Percentiles rank a stretch among this genome's conserved stretches.
phyloP scores from a whole-genome alignment of 1,140 invertebrate species.

The Microplitis mediator region DNA sequence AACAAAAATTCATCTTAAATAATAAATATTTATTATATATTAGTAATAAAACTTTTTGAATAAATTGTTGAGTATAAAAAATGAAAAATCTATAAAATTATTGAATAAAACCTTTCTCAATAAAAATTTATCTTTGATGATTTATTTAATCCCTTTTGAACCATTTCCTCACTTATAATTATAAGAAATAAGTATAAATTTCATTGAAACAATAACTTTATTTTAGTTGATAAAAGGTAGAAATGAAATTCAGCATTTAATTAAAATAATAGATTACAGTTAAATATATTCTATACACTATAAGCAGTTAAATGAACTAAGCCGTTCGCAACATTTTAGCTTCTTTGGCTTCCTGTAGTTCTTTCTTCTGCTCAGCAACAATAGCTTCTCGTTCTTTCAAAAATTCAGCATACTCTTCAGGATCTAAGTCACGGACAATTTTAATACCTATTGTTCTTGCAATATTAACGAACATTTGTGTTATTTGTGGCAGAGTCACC shows the following conservation, averaged over 20 bases:
- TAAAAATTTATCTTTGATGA: background rate
- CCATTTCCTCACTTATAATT: background rate
- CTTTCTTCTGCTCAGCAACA: conserved; percentile 76
- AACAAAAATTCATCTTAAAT: too few relatives aligned
- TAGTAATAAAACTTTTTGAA: background rate
- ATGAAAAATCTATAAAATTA: too few relatives aligned
- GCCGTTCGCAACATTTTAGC: conserved; percentile 88
- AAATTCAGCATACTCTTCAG: conserved; percentile 84
- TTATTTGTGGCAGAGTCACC: conserved; percentile 75
- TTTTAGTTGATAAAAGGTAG: background rate
- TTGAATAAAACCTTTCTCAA: too few relatives aligned
- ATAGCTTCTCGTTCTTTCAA: conserved; percentile 76
- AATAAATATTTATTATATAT: too few relatives aligned
- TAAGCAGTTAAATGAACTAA: conserved; percentile 16
- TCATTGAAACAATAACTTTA: background rate
- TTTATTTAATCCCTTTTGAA: too few relatives aligned
- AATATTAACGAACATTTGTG: conserved; percentile 76
- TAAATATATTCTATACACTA: conserved; percentile 25
- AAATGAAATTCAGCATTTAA: background rate
- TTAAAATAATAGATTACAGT: conserved; percentile 31
- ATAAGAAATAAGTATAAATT: background rate
- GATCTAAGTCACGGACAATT: conserved; percentile 81
- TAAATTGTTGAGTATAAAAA: background rate
- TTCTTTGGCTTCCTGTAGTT: conserved; percentile 85
- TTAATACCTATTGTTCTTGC: conserved; percentile 84